Evolutionary conservation across 1,140 invertebrate genomes (phyloP).

Genomic region (Archivesica marissinica): DNA sequence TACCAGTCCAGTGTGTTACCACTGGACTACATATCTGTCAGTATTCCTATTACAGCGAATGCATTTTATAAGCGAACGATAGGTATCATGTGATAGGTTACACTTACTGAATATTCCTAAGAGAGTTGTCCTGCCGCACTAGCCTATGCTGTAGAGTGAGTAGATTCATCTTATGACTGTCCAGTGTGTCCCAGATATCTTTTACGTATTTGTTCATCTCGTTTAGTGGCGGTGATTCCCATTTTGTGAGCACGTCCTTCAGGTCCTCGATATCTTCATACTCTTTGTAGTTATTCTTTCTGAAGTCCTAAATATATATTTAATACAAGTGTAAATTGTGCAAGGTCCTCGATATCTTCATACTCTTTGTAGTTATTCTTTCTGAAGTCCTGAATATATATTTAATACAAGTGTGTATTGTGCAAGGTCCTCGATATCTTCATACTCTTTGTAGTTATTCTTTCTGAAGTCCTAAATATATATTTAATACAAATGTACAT

Average conservation of each 20-base stretch:
- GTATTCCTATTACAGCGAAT: no score
- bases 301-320: conserved; percentile 64
- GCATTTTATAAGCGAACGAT: no score
- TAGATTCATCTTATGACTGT: conserved; percentile 73
- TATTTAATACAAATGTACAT: no score
- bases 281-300: conserved; percentile 69
- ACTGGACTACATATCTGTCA: no score
- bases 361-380: conserved; percentile 69
- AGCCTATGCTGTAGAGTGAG: conserved; percentile 74
- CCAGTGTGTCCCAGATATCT: conserved; percentile 72
- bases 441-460: conserved; percentile 70
- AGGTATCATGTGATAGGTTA: background rate
- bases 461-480: conserved; percentile 63
- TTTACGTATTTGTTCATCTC: conserved; percentile 74
- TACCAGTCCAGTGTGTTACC: no score
- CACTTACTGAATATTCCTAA: conserved; percentile 74
- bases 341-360: conserved; percentile 73
- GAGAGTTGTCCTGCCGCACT: conserved; percentile 74
- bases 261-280: conserved; percentile 74
- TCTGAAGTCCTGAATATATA: conserved; percentile 70
- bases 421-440: conserved; percentile 73
- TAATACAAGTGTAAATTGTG: no score
- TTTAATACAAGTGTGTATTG: no score
- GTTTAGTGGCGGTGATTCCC: conserved; percentile 76
- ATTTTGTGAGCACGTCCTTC: conserved; percentile 72